phyloP scores from a whole-genome alignment of 1,140 invertebrate genomes.

The Archegozetes longisetosus region DNA sequence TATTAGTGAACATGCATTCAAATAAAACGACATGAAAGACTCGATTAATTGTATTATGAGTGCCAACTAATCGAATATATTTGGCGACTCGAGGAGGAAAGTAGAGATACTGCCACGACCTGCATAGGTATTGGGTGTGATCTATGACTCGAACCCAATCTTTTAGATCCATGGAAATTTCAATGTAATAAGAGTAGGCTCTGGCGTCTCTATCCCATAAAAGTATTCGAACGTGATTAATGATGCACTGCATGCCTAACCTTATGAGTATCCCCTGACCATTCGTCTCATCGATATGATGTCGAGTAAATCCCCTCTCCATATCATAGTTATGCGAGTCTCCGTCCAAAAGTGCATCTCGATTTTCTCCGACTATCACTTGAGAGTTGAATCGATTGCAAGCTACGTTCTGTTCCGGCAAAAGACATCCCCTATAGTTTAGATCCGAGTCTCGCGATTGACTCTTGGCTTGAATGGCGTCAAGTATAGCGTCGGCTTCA shows the following conservation, averaged over 20 bases:
- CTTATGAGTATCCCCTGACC: conserved; percentile 66
- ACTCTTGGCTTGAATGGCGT: conserved; percentile 73
- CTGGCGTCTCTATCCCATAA: conserved; percentile 86
- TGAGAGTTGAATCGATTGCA: conserved; percentile 53
- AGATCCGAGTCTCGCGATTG: conserved; percentile 56
- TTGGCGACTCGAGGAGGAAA: conserved; percentile 70
- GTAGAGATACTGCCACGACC: conserved; percentile 90
- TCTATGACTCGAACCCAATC: conserved; percentile 87
- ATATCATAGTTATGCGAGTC: conserved; percentile 73
- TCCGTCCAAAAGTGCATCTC: conserved; percentile 66
- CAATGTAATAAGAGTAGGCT: conserved; percentile 91
- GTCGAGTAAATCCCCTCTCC: conserved; percentile 78
- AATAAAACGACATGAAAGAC: conserved; percentile 86
- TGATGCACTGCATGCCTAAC: conserved; percentile 67
- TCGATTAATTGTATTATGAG: conserved; percentile 87
- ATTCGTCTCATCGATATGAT: conserved; percentile 66
- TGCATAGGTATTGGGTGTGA: conserved; percentile 73
- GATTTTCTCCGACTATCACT: conserved; percentile 72
- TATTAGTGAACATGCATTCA: conserved; percentile 67
- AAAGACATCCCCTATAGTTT: conserved; percentile 45
- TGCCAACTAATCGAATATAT: conserved; percentile 69
- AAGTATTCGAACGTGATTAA: conserved; percentile 82
- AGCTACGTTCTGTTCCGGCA: conserved; percentile 82
- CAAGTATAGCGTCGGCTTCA: conserved; percentile 71
- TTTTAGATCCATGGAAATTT: conserved; percentile 87